Base-by-base conservation (phyloP, 1,140 invertebrate species). In the Acromyrmex echinatior region DNA sequence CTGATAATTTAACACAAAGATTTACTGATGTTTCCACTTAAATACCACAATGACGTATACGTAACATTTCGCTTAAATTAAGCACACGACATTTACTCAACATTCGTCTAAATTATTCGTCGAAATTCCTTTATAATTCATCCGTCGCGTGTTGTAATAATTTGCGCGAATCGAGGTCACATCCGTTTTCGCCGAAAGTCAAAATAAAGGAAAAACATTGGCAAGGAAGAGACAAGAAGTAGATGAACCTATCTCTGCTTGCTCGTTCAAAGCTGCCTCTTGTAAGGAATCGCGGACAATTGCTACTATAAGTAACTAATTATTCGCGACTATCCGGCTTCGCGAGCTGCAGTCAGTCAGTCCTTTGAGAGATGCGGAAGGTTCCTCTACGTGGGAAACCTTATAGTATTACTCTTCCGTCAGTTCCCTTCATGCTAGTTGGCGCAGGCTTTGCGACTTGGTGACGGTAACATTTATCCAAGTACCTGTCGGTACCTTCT, bases 401-500 rank as follows among this genome's bases (percentile, higher is more conserved):
- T 51, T 63, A 39, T 3, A 49, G 21, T 62, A 63, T 62, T 90
- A 73, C 73, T 85, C 68, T 68, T 82, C 63, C 73, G 28, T 84
- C 49, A 86, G 66, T n/a, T 14, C 21, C 53, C 65, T 16, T 35
- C 4, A 28, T 35, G 18, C 21, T 25, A n/a, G 21, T n/a, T 49
- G 62, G 10, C 66, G 10, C 45, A 25, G 51, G 65, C 58, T 62
- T 79, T 45, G 18, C 49, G 28, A 58, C 49, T 14, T 31, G n/a
- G 28, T 82, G 79, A 87, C 74, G 68, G 79, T 79, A 84, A 58
- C 78, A 60, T 81, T 90, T 90, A 80, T 85, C 79, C 63, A 39
- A 53, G 73, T 25, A 53, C 45, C 79, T 90, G 89, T 87, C 89
- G 62, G 71, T 86, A 70, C 45, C 86, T 85, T 86, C 70, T 90